phyloP scores from a whole-genome alignment of 2,888 invertebrate genomes.

The Nineta flava region DNA sequence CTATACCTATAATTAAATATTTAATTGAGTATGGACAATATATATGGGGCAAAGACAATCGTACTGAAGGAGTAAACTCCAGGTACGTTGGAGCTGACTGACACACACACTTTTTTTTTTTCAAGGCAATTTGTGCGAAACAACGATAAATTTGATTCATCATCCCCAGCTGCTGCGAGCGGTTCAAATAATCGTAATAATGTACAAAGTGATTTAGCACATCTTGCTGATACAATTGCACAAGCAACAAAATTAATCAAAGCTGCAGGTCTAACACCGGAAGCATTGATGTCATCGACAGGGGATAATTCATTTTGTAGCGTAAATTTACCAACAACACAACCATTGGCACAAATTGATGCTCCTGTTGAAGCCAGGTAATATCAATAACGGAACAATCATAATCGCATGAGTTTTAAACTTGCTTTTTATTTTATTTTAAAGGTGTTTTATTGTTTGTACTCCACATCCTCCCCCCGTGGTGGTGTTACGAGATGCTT shows the following conservation, averaged over 20 bases:
- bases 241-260: slow-evolving; percentile 61
- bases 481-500: slow-evolving; percentile 68
- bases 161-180: neutral
- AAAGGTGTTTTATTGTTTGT: slow-evolving; percentile 47
- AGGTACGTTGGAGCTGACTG: no score
- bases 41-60: no score
- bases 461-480: slow-evolving; percentile 52
- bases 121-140: neutral
- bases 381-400: no score
- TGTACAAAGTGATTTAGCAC: slow-evolving; percentile 39
- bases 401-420: slow-evolving; percentile 15
- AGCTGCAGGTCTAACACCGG: slow-evolving; percentile 33
- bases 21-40: no score
- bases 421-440: slow-evolving; percentile 5
- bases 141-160: neutral
- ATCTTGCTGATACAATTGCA: slow-evolving; percentile 58
- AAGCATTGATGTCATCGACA: slow-evolving; percentile 5
- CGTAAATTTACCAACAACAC: slow-evolving; percentile 54
- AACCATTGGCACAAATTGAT: slow-evolving; percentile 53
- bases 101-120: no score
- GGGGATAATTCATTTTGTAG: slow-evolving; percentile 35
- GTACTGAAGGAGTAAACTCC: no score
- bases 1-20: no score
- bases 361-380: slow-evolving; percentile 45
- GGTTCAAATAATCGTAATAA: neutral